Conservation (phyloP, 2,888 invertebrate species). For the Monochamus alternatus region DNA sequence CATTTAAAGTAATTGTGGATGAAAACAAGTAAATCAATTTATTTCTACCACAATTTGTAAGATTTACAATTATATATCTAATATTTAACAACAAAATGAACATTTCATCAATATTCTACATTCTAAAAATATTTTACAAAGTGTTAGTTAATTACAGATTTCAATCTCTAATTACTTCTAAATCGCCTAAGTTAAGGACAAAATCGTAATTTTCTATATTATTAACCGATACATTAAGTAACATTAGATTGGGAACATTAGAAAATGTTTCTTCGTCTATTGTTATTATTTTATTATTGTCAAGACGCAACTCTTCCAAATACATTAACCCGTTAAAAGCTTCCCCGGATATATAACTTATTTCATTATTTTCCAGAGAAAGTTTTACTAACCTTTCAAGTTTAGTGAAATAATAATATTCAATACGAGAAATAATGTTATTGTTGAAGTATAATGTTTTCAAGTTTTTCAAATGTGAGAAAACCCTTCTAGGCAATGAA, state of each 20-base stretch:
- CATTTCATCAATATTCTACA: too few species aligned
- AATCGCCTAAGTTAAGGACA: too few species aligned
- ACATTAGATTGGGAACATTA: background rate
- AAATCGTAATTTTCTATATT: background rate
- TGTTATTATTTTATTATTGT: background rate
- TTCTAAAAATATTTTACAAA: too few species aligned
- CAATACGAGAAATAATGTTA: background rate
- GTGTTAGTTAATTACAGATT: too few species aligned
- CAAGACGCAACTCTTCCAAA: conserved; percentile 6
- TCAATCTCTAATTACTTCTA: too few species aligned
- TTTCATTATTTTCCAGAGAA: conserved; percentile 2
- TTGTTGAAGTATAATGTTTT: conserved; percentile 9
- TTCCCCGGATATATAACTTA: background rate
- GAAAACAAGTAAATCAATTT: too few species aligned
- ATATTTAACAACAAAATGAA: too few species aligned
- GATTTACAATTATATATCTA: too few species aligned
- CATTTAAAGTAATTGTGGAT: too few species aligned
- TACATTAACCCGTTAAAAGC: background rate
- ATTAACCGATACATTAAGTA: conserved; percentile 5
- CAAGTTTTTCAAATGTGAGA: background rate
- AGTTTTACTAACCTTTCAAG: background rate
- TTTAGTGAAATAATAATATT: background rate
- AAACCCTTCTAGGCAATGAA: background rate
- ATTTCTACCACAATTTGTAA: too few species aligned
- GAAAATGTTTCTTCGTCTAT: background rate